Base-by-base conservation (phyloP, 2,113 vertebrate species). In the Paralichthys olivaceus region DNA sequence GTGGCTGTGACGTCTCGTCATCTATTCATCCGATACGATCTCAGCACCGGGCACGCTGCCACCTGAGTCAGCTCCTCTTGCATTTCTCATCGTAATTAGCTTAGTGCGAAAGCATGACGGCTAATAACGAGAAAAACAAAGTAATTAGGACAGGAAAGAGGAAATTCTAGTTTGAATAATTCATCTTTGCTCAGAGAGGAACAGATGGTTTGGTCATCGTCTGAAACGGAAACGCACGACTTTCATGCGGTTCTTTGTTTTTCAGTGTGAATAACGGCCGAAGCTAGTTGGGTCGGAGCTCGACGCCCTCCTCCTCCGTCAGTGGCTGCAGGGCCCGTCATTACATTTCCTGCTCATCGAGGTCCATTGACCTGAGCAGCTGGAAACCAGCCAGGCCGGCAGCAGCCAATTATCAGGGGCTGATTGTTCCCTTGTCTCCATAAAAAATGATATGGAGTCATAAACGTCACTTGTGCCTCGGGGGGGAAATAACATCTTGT, bases 301-400 rank as follows among this genome's bases (percentile, higher is more conserved):
- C n/a, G 2, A 23, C 54, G 3, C 51, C 63, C 29, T 11, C 64
- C 34, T 7, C 29, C 34, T 34, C 43, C 43, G 25, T 25, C 74
- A n/a, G n/a, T 1, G 37, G 37, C 57, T 32, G 64, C 72, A 55
- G 43, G 55, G 22, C 40, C 47, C 23, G 37, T 76, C 75, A 60
- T 77, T 45, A 66, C 69, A 80, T 80, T 65, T 78, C 40, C 73
- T 75, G 17, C 75, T 71, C 51, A 67, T 87, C 63, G 56, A 6
- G 43, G 43, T 45, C 43, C 43, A 17, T 17, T 45, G 43, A 45
- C 43, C 61, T 29, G 65, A 82, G 56, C 34, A 11, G 37, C 37
- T 37, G 11, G 37, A 37, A 37, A 37, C 37, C 37, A 37, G 37
- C 37, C 37, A 37, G 37, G 37, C 37, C 37, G 37, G 37, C 81